Evolutionary conservation across 2,797 vertebrate species (phyloP), one percentile per base, ranked within the genome.

Genomic region (Coluber constrictor): DNA sequence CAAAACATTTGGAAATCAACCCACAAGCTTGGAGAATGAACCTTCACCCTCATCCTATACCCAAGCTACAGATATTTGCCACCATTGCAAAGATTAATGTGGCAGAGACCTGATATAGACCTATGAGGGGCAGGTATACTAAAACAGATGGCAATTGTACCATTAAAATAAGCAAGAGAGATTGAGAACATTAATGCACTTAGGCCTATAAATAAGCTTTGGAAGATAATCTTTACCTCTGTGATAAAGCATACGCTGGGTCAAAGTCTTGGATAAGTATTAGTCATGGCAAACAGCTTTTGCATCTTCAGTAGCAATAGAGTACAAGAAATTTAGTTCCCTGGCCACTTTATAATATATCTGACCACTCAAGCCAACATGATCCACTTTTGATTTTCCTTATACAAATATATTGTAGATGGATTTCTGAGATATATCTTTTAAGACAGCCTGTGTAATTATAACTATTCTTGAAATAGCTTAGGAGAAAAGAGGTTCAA

Each of bases 261-360:
- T 94, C 95, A 95, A 96, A 95, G 92, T 94, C n/a, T 13, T 87
- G 95, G 95, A 96, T 97, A 70, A 70, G n/a, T 97, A 96, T 90
- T 94, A 92, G 89, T 95, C 43, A 94, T 96, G 51, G 95, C 93
- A 96, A 96, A 96, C 95, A 95, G 70, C 92, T 74, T 93, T 57
- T 90, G n/a, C 95, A 94, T 93, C 94, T 95, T 94, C 70, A 91
- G 92, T 94, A 92, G n/a, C 43, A 0, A 79, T 6, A 87, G 86
- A 93, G 92, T 95, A 66, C 37, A 94, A 93, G 37, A 93, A 96
- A 96, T 96, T 95, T 90, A n/a, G 57, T 93, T 96, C 94, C 92
- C 94, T 94, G 95, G 93, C 91, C 96, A 94, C 94, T 47, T 90
- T 51, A 94, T 70, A 88, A 54, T 92, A 5, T 27, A 0, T 1